Percentiles rank a stretch among this genome's conserved stretches.
These are phyloP conservation scores for Itoplectis maculator DNA, from an alignment of 2,888 invertebrate genomes.

Conservation along the genomic window DNA sequence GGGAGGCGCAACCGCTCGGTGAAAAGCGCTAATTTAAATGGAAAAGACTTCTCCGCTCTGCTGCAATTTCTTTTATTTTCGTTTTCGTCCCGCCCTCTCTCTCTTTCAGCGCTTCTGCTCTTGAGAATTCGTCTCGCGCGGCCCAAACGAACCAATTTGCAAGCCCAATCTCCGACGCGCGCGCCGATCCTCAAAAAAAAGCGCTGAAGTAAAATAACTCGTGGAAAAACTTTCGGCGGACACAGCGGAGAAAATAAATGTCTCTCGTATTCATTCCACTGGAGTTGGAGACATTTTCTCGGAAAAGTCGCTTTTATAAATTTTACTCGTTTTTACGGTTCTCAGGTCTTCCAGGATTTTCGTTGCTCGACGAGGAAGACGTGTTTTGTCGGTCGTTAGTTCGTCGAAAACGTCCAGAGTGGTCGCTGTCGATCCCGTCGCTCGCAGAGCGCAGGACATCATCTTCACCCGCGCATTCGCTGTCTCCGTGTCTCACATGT, in stretches of 20 bases:
- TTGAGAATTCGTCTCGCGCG: background rate
- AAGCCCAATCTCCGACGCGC: background rate
- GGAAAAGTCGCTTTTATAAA: too few species aligned
- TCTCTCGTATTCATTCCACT: too few species aligned
- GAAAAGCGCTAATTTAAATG: conserved; percentile 50
- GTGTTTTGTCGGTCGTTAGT: conserved; percentile 6
- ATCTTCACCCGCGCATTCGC: background rate
- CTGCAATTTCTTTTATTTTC: conserved; percentile 15
- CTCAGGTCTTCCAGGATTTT: background rate
- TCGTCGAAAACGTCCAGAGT: background rate
- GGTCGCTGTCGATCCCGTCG: background rate
- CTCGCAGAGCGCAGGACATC: background rate
- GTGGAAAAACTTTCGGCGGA: background rate
- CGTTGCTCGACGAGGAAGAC: background rate
- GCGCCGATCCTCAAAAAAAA: background rate
- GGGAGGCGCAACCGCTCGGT: background rate
- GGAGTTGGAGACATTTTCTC: too few species aligned
- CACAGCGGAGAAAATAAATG: background rate
- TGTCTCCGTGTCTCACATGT: background rate
- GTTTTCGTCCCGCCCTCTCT: background rate
- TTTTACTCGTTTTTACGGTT: too few species aligned
- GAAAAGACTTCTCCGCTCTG: conserved; percentile 11
- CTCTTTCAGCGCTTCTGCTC: background rate
- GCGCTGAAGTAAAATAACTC: background rate
- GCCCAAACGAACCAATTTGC: conserved; percentile 27